A percentile compares a stretch with the other conserved stretches of the same genome.
These are phyloP conservation scores for Trididemnum miniatum DNA, from an alignment of 23 tunicate species.

Conservation along the genomic window DNA sequence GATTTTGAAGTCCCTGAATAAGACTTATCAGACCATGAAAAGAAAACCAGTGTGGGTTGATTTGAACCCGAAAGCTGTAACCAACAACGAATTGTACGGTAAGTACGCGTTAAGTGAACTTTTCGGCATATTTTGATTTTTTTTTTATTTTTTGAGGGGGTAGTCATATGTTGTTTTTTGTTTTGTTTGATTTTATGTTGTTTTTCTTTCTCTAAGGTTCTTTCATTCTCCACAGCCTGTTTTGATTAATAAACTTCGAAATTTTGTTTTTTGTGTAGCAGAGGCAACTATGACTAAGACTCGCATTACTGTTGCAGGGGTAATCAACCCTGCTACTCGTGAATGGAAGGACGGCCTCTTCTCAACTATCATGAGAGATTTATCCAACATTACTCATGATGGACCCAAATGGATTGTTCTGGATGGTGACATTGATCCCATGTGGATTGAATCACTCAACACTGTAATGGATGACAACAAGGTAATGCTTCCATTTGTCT, in stretches of 20 bases:
- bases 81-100: slow-evolving; percentile 96
- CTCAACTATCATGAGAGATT: slow-evolving; percentile 93
- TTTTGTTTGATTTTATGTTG: too few relatives aligned
- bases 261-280: too few relatives aligned
- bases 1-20: slow-evolving; percentile 89
- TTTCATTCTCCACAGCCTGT: too few relatives aligned
- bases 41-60: slow-evolving; percentile 96
- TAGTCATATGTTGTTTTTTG: too few relatives aligned
- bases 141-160: too few relatives aligned
- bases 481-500: too few relatives aligned
- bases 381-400: slow-evolving; percentile 86
- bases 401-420: slow-evolving; percentile 99
- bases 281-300: too few relatives aligned
- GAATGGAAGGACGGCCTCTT: slow-evolving; percentile 98
- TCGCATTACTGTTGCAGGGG: slow-evolving; percentile 55
- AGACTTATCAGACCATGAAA: slow-evolving; percentile 85
- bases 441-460: slow-evolving; percentile 98
- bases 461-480: slow-evolving; percentile 99
- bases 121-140: too few relatives aligned
- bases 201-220: too few relatives aligned
- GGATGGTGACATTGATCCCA: slow-evolving; percentile 99
- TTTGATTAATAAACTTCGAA: too few relatives aligned
- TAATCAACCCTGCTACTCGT: slow-evolving; percentile 84
- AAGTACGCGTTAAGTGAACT: neutral
- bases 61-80: slow-evolving; percentile 95